Conservation (phyloP, 1,140 invertebrate genomes). For the Drosophila sechellia region DNA sequence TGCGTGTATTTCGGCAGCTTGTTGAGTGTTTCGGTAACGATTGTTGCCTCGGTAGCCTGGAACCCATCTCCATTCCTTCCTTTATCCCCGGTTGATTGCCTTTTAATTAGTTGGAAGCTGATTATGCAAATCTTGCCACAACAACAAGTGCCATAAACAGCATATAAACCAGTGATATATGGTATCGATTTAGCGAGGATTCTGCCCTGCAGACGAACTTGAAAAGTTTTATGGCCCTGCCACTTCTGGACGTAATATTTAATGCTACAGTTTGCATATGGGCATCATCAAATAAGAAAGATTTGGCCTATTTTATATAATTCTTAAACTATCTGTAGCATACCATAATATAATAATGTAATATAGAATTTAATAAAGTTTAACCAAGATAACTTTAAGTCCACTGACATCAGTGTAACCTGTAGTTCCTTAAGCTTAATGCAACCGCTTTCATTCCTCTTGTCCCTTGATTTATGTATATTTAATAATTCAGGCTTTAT, state of each 20-base stretch:
- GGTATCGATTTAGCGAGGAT: slow-evolving; percentile 47
- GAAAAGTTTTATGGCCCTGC: slow-evolving; percentile 26
- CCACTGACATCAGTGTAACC: neutral
- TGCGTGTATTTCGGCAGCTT: slow-evolving; percentile 44
- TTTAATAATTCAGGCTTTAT: slow-evolving; percentile 80
- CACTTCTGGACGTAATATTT: slow-evolving; percentile 41
- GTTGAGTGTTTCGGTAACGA: slow-evolving; percentile 29
- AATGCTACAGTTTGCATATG: slow-evolving; percentile 19
- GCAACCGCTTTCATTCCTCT: slow-evolving; percentile 19
- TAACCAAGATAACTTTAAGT: neutral
- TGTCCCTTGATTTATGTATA: slow-evolving; percentile 71
- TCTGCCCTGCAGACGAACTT: neutral
- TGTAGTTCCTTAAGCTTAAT: slow-evolving; percentile 12
- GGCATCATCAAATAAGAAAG: neutral
- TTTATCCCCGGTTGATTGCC: slow-evolving; percentile 51
- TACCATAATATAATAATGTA: no score
- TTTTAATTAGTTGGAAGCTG: slow-evolving; percentile 77
- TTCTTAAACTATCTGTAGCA: no score
- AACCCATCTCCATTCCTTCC: neutral
- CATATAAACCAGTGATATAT: slow-evolving; percentile 54
- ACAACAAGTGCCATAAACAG: slow-evolving; percentile 29
- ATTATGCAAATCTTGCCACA: slow-evolving; percentile 64
- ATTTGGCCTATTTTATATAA: no score
- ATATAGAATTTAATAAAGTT: no score
- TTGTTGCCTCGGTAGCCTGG: slow-evolving; percentile 14